A percentile compares a stretch with the other conserved stretches of the same genome.
Evolutionary conservation across 2,888 invertebrate species (phyloP).

Genomic region (Keiferia lycopersicella): DNA sequence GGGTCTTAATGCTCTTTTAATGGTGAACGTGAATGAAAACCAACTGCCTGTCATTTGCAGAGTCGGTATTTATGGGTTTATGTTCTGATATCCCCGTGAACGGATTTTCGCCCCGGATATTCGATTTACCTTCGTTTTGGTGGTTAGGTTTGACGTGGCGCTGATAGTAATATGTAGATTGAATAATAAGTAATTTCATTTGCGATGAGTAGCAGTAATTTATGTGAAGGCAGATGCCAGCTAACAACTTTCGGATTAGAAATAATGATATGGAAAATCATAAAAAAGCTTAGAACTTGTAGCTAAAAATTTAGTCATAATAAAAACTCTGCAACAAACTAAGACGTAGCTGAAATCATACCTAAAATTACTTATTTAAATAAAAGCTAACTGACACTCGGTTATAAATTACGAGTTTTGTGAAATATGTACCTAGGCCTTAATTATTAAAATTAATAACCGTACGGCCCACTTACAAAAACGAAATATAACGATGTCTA

Average conservation of each 20-base stretch:
- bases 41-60: slow-evolving; percentile 23
- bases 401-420: neutral
- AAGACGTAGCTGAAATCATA: no score
- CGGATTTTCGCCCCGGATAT: neutral
- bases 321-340: no score
- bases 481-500: neutral
- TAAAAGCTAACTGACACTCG: neutral
- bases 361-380: no score
- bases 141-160: neutral
- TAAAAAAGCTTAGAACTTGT: neutral
- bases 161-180: no score
- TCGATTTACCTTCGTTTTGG: slow-evolving; percentile 8
- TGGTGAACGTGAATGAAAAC: slow-evolving; percentile 26
- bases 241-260: no score
- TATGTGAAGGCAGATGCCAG: no score
- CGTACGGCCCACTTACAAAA: neutral
- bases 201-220: no score
- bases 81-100: neutral
- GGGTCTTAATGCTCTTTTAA: slow-evolving; percentile 25
- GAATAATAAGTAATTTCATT: neutral
- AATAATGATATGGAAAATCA: no score
- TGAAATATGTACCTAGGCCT: neutral
- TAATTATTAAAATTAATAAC: neutral
- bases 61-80: slow-evolving; percentile 16
- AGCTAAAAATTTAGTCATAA: no score